Percentiles rank a stretch among this genome's conserved stretches.
Conservation (phyloP, 30 jellyfish, hydroid and myxozoan species). For the Pseudorhiza aurosa region DNA sequence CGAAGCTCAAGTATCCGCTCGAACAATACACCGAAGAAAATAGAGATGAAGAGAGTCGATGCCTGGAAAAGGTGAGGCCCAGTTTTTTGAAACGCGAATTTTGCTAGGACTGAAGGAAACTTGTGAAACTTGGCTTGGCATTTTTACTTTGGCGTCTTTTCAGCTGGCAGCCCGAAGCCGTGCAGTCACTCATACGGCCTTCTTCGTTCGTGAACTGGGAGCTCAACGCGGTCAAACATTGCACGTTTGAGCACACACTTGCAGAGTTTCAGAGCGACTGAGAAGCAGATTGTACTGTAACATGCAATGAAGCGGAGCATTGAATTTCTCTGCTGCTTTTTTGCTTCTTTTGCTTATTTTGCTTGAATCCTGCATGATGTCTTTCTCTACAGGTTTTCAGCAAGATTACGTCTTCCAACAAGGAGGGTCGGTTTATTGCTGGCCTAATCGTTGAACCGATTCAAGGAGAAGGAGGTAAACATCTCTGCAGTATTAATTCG, state of each 20-base stretch:
- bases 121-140: too few species aligned
- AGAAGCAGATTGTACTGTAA: too few species aligned
- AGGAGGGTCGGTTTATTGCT: constrained; percentile 57
- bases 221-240: too few species aligned
- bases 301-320: too few species aligned
- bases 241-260: too few species aligned
- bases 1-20: constrained; percentile 69
- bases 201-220: background rate
- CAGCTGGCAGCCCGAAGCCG: background rate
- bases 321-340: too few species aligned
- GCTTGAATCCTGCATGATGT: background rate
- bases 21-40: constrained; percentile 46
- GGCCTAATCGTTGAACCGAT: constrained; percentile 70
- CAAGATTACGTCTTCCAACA: constrained; percentile 40
- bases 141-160: too few species aligned
- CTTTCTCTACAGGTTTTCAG: constrained; percentile 30
- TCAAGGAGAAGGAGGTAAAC: constrained; percentile 84
- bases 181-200: background rate
- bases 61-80: constrained; percentile 70
- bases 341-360: background rate
- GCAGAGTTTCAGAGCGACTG: too few species aligned
- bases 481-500: background rate
- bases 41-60: constrained; percentile 77
- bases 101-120: background rate
- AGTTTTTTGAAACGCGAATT: background rate